A percentile compares a stretch with the other conserved stretches of the same genome.
These are phyloP conservation scores for Pissodes strobi DNA, from an alignment of 1,140 invertebrate species.

Conservation along the genomic window DNA sequence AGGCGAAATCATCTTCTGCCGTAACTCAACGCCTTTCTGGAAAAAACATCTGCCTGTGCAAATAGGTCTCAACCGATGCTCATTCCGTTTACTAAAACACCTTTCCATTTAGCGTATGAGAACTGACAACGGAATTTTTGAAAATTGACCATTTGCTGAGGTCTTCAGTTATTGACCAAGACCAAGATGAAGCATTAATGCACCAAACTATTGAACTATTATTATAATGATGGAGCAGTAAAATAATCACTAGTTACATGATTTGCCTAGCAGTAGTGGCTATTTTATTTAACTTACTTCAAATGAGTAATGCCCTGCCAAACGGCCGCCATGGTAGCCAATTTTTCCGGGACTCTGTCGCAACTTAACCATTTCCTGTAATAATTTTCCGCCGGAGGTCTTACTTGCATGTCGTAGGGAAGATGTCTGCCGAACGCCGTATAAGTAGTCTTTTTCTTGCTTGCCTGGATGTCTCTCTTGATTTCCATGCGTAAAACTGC, in stretches of 20 bases:
- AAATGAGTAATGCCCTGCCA: conserved; percentile 63
- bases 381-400: conserved; percentile 59
- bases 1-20: no score
- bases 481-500: conserved; percentile 56
- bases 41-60: no score
- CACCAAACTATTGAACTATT: neutral
- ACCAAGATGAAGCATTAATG: no score
- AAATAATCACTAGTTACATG: no score
- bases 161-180: no score
- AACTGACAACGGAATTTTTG: no score
- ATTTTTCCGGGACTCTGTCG: conserved; percentile 59
- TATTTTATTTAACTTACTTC: conserved; percentile 54
- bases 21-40: no score
- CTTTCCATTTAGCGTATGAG: no score
- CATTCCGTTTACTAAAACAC: no score
- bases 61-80: no score
- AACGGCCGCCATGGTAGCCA: conserved; percentile 62
- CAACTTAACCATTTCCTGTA: conserved; percentile 58
- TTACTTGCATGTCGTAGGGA: conserved; percentile 58
- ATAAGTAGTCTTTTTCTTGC: conserved; percentile 53
- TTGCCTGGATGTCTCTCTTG: conserved; percentile 57
- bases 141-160: no score
- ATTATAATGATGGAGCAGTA: neutral
- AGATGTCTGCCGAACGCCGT: conserved; percentile 60
- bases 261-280: neutral